phyloP scores from a whole-genome alignment of 2,797 vertebrate genomes.

The Xerus rutilus region DNA sequence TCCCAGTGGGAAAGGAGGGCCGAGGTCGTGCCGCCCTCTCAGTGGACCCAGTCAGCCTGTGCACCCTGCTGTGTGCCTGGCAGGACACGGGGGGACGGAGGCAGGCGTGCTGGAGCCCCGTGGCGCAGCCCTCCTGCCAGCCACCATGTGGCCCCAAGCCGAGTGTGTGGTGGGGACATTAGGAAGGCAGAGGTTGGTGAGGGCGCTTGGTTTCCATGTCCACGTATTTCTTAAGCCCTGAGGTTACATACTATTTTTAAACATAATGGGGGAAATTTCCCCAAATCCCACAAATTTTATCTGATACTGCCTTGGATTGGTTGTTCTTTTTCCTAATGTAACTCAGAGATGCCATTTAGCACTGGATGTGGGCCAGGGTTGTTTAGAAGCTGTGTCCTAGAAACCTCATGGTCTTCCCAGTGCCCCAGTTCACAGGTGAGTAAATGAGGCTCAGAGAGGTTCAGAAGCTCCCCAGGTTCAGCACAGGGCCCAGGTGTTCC shows the following conservation, averaged over 20 bases:
- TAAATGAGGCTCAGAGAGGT: background rate
- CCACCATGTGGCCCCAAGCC: background rate
- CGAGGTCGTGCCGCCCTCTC: background rate
- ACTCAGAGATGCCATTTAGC: fast-evolving
- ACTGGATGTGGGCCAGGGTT: background rate
- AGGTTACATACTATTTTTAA: background rate
- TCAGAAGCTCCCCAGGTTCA: background rate
- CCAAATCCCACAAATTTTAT: too few relatives aligned
- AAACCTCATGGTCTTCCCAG: background rate
- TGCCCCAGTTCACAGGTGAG: background rate
- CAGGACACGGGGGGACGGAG: background rate
- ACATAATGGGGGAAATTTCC: background rate
- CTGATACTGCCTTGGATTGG: background rate
- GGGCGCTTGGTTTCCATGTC: background rate
- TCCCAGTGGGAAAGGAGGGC: background rate
- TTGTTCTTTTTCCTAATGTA: fast-evolving
- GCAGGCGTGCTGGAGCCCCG: background rate
- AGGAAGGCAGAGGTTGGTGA: background rate
- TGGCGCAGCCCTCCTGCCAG: background rate
- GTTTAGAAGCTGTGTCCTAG: too few relatives aligned
- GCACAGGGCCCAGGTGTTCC: background rate
- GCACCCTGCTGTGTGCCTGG: background rate
- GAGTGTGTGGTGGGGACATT: background rate
- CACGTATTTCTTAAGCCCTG: background rate
- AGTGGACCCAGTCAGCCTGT: fast-evolving